Percentiles rank a stretch among this genome's conserved stretches.
Evolutionary conservation across 2,888 invertebrate genomes (phyloP).

Genomic region (Andrena haemorrhoa): DNA sequence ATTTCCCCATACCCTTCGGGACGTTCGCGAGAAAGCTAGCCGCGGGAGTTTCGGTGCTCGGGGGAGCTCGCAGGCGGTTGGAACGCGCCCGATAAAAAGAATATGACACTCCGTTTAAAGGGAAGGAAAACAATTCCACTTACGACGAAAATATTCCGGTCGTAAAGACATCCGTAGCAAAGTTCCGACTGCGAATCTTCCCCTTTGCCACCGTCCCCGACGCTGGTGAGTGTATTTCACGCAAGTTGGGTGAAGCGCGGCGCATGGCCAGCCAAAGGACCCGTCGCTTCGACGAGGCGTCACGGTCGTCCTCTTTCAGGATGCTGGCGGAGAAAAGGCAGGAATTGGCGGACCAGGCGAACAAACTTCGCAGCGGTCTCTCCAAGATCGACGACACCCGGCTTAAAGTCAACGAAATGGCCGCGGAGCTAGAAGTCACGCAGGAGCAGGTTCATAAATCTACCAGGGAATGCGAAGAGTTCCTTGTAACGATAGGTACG

Average conservation of each 20-base stretch:
- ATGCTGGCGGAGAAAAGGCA: slow-evolving; percentile 90
- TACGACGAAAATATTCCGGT: slow-evolving; percentile 3
- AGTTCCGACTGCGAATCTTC: background rate
- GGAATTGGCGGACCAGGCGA: slow-evolving; percentile 90
- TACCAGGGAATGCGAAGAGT: slow-evolving; percentile 94
- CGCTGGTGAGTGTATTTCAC: background rate
- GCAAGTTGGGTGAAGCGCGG: background rate
- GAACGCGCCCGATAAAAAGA: slow-evolving; percentile 9
- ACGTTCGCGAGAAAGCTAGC: background rate
- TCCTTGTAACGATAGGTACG: slow-evolving; percentile 90
- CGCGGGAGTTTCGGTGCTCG: slow-evolving; percentile 22
- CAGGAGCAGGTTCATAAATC: slow-evolving; percentile 91
- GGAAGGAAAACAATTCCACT: slow-evolving; percentile 10
- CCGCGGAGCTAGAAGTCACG: slow-evolving; percentile 92
- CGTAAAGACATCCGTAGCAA: background rate
- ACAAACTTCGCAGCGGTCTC: slow-evolving; percentile 93
- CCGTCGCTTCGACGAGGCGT: slow-evolving; percentile 11
- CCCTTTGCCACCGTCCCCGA: background rate
- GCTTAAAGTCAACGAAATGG: slow-evolving; percentile 93
- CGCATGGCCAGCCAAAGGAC: background rate
- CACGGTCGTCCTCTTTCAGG: slow-evolving; percentile 82
- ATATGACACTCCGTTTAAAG: slow-evolving; percentile 10
- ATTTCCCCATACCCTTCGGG: background rate
- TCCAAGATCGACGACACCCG: slow-evolving; percentile 95
- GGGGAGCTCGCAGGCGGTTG: slow-evolving; percentile 13